phyloP scores from a whole-genome alignment of 2,888 invertebrate genomes.

The Callinectes sapidus region DNA sequence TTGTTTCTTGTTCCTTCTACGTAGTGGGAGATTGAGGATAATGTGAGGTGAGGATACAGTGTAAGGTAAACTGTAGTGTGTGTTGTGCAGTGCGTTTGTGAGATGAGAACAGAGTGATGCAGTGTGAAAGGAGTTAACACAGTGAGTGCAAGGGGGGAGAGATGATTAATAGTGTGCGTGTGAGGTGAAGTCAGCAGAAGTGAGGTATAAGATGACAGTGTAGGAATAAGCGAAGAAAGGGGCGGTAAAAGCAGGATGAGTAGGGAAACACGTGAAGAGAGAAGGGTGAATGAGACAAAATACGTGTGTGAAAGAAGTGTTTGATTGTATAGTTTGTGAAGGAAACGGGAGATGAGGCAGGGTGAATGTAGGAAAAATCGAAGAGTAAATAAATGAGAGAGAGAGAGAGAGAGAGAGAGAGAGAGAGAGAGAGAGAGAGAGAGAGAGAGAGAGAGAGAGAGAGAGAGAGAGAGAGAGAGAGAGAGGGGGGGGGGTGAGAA shows the following conservation, averaged over 20 bases:
- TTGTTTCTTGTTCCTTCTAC: not conserved
- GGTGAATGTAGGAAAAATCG: not conserved
- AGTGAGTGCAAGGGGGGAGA: too few species aligned
- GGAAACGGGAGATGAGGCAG: not conserved
- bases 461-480: not conserved
- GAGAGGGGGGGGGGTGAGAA: not conserved
- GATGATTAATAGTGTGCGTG: too few species aligned
- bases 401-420: slow-evolving; percentile 1
- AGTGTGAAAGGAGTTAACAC: not conserved
- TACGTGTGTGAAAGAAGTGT: not conserved
- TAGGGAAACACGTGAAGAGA: too few species aligned
- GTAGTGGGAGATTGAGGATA: not conserved
- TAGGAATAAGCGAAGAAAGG: too few species aligned
- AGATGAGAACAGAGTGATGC: not conserved
- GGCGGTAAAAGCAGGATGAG: too few species aligned
- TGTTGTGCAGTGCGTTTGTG: not conserved
- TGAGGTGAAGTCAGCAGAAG: too few species aligned
- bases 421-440: slow-evolving; percentile 13
- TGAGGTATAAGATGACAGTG: too few species aligned
- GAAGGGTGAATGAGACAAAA: not conserved
- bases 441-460: not conserved
- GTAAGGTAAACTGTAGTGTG: not conserved
- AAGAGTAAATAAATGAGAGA: not conserved
- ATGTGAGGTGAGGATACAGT: not conserved
- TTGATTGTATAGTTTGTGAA: not conserved